Base-by-base conservation (phyloP, 2,888 invertebrate genomes). In the Lampropteryx suffumata region DNA sequence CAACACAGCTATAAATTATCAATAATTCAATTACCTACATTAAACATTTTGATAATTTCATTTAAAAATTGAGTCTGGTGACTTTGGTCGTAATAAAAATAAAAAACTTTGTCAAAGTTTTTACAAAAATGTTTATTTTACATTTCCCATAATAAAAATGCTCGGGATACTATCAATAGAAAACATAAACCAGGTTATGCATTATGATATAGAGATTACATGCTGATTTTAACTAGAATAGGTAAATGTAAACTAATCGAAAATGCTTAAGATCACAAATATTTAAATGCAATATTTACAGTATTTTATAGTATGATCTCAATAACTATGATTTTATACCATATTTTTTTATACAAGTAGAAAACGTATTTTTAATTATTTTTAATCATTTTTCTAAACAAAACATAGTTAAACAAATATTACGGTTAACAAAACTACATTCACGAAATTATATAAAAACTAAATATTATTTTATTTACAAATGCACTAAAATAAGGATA, bases 281-380 rank as follows among this genome's bases (percentile, higher is more conserved):
- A 67, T 76, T 71, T 84, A 89, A 89, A 89, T 88, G 88, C 89
- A 84, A 79, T 87, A 87, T 88, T 84, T 87, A 88, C 85, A 87
- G 47, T 47, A 39, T 26, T 43, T 46, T 35, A 17, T 14, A 28
- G 1, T 68, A 61, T 62, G 70, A 69, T 62, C 2, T 61, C 59
- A 63, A 71, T 70, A 63, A 62, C 69, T 79, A 79, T 60, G 61
- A 24, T 41, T 41, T 30, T 27, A 44, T 62, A 49, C 50, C 51
- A 55, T 37, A 59, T 48, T 44, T 64, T 57, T 77, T 75, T 76
- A 70, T 73, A 83, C 68, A 79, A 67, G 71, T 67, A 57, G 69
- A 62, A 66, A 64, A 62, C 65, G 65, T 71, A 69, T 69, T 64
- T 50, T 40, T 24, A 40, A 41, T 6, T 43, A 44, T 58, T 71